phyloP scores from a whole-genome alignment of 2,888 invertebrate genomes.

The Lamproptera curius region DNA sequence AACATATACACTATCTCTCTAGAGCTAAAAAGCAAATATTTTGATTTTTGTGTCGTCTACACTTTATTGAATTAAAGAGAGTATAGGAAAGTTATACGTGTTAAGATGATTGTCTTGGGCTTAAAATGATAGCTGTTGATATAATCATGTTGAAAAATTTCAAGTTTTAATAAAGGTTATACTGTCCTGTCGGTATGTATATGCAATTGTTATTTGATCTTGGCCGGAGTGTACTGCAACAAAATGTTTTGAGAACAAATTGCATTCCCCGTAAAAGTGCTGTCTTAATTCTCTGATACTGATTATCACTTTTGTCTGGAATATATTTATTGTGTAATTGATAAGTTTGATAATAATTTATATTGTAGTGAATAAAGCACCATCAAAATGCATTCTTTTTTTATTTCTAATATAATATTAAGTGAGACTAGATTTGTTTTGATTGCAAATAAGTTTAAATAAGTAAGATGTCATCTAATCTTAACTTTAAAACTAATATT shows the following conservation, averaged over 20 bases:
- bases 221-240: slow-evolving; percentile 1
- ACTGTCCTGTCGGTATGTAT: too few species aligned
- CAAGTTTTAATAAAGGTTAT: too few species aligned
- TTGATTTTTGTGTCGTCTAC: too few species aligned
- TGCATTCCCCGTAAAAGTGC: slow-evolving; percentile 36
- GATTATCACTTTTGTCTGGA: slow-evolving; percentile 49
- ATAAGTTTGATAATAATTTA: slow-evolving; percentile 70
- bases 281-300: slow-evolving; percentile 31
- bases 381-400: slow-evolving; percentile 20
- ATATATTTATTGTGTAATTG: slow-evolving; percentile 72
- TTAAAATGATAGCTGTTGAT: too few species aligned
- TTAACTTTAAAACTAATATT: too few species aligned
- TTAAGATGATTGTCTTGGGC: too few species aligned
- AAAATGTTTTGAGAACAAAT: slow-evolving; percentile 25
- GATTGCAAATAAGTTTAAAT: not conserved
- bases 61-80: too few species aligned
- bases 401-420: slow-evolving; percentile 10
- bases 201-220: slow-evolving; percentile 2
- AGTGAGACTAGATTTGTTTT: not conserved
- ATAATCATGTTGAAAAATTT: too few species aligned
- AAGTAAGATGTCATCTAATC: too few species aligned
- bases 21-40: too few species aligned
- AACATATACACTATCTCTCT: too few species aligned
- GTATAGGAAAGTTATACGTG: too few species aligned
- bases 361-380: slow-evolving; percentile 67